Base-by-base conservation (phyloP, 1,140 invertebrate genomes). In the Cotesia chilonis region DNA sequence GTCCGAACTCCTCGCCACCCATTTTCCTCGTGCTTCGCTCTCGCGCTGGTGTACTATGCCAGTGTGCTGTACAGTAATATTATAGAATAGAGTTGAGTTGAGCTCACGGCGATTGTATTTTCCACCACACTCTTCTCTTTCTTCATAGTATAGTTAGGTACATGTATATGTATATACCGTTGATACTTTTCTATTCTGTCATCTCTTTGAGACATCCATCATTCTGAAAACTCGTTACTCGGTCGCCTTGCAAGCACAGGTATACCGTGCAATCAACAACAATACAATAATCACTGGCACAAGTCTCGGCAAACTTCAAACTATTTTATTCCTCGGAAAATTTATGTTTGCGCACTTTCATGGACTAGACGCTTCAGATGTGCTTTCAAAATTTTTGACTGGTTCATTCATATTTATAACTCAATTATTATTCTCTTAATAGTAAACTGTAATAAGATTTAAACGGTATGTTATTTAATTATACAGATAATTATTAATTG, bases 21-120 rank as follows among this genome's bases (percentile, higher is more conserved):
- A 59, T 76, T 76, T 78, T 74, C 77, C 78, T 77, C 60, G 52
- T 47, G 20, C 65, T 10, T 61, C 7, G 14, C 12, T 55, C 41
- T 55, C 41, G 36, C 47, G 51, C 36, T 63, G 12, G 28, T 17
- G 20, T 60, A 14, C 20, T 60, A 35, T 60, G 4, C n/a, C 4
- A n/a, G 14, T 6, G 9, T 59, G 57, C 17, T 55, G 54, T 28
- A 28, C 2, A 28, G 28, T 28, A 28, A 1, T 28, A 28, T 28
- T 28, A 28, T 28, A 28, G 28, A 28, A 28, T 28, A 28, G 28
- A 28, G 28, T 28, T 38, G 52, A 65, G 41, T 38, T 38, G 63
- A 72, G 36, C 61, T 65, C 47, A 61, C 12, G 41, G 60, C 61
- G 28, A 52, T 61, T 35, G 60, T 38, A 20, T 28, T 35, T 59